Conservation (phyloP, 2,888 invertebrate species). For the Catotricha subobsoleta region DNA sequence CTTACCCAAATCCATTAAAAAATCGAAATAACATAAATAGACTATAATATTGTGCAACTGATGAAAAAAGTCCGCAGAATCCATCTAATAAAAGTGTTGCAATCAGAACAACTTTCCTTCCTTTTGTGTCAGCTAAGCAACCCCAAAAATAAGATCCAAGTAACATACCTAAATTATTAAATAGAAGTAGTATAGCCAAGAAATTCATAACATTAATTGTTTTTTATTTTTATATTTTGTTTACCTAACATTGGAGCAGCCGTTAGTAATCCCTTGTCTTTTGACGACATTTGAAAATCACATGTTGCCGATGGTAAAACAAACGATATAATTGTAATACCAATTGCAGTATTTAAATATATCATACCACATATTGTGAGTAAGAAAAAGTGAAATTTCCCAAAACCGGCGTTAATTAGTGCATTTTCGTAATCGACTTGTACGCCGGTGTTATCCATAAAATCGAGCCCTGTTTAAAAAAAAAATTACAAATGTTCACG, state of each 20-base stretch:
- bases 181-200: neutral
- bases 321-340: slow-evolving; percentile 63
- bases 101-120: slow-evolving; percentile 55
- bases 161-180: slow-evolving; percentile 54
- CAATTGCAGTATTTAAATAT: slow-evolving; percentile 67
- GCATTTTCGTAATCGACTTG: slow-evolving; percentile 23
- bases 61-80: slow-evolving; percentile 49
- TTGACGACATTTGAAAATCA: slow-evolving; percentile 60
- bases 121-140: slow-evolving; percentile 64
- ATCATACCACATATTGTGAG: slow-evolving; percentile 61
- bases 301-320: slow-evolving; percentile 68
- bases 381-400: slow-evolving; percentile 61
- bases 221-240: neutral
- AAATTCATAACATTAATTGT: neutral
- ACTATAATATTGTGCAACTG: slow-evolving; percentile 52
- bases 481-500: neutral
- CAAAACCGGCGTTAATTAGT: slow-evolving; percentile 44
- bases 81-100: slow-evolving; percentile 57
- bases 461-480: slow-evolving; percentile 25
- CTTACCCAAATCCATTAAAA: slow-evolving; percentile 65
- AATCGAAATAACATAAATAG: slow-evolving; percentile 56
- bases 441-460: slow-evolving; percentile 20
- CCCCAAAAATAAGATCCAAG: slow-evolving; percentile 74
- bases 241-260: slow-evolving; percentile 60
- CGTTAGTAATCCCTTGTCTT: slow-evolving; percentile 59